Conservation (phyloP, 2,113 vertebrate genomes). For the Sciurus niger region DNA sequence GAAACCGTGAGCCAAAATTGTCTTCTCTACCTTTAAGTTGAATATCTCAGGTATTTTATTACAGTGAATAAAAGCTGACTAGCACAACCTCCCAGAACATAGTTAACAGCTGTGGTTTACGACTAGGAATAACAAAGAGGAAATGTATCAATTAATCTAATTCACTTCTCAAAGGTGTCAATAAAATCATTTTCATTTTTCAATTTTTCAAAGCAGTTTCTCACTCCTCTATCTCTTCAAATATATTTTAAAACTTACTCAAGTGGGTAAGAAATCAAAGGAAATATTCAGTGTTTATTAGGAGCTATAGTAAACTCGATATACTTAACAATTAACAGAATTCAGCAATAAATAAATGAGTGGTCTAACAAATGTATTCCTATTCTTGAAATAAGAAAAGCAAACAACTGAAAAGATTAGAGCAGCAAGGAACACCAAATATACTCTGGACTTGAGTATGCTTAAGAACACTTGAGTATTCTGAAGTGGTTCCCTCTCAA, state of each 20-base stretch:
- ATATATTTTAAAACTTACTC: not conserved
- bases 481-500: not conserved
- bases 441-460: not conserved
- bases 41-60: not conserved
- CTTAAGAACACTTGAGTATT: not conserved
- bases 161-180: not conserved
- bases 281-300: not conserved
- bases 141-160: not conserved
- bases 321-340: conserved; percentile 48
- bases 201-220: not conserved
- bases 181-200: conserved; percentile 4
- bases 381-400: conserved; percentile 28
- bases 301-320: not conserved
- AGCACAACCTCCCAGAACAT: not conserved
- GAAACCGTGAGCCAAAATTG: not conserved
- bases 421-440: not conserved
- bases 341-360: not conserved
- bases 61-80: not conserved
- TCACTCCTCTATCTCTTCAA: not conserved
- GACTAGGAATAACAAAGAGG: not conserved
- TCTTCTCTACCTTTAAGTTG: not conserved
- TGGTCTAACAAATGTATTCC: conserved; percentile 24
- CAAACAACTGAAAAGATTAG: not conserved
- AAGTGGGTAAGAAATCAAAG: not conserved
- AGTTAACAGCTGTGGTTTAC: not conserved